Percentiles rank a stretch among this genome's conserved stretches.
phyloP scores from a whole-genome alignment of 1,140 invertebrate species.

The Mercenaria mercenaria region DNA sequence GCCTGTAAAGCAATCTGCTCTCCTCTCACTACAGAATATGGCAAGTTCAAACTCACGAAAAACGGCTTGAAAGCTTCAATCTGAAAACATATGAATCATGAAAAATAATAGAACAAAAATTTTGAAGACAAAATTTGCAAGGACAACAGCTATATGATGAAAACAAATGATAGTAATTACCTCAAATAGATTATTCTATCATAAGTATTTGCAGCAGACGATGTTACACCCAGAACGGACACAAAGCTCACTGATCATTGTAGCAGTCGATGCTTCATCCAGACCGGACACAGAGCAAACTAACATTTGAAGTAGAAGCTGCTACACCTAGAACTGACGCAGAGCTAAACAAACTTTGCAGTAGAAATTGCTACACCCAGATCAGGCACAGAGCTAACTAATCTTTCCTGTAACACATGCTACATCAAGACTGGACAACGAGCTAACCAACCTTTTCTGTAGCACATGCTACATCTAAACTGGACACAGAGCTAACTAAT shows the following conservation, averaged over 20 bases:
- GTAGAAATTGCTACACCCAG: too few species aligned
- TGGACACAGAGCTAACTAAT: slow-evolving; percentile 93
- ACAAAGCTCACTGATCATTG: too few species aligned
- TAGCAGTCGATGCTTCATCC: too few species aligned
- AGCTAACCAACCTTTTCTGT: slow-evolving; percentile 94
- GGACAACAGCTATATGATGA: too few species aligned
- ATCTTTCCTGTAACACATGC: slow-evolving; percentile 90
- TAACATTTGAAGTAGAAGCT: slow-evolving; percentile 88
- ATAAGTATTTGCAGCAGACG: too few species aligned
- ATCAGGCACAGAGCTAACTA: background rate
- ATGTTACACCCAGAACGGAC: too few species aligned
- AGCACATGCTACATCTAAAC: slow-evolving; percentile 92
- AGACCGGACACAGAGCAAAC: too few species aligned
- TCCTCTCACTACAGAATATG: slow-evolving; percentile 95
- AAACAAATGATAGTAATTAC: too few species aligned
- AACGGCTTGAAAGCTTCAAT: slow-evolving; percentile 95
- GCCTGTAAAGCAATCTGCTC: slow-evolving; percentile 96
- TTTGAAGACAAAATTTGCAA: too few species aligned
- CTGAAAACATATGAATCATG: slow-evolving; percentile 83
- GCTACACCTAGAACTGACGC: slow-evolving; percentile 94
- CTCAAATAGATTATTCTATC: too few species aligned
- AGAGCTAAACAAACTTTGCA: too few species aligned
- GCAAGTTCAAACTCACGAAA: slow-evolving; percentile 94
- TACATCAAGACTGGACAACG: slow-evolving; percentile 93
- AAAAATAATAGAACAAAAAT: too few species aligned